phyloP scores from a whole-genome alignment of 1,140 invertebrate genomes.

The Chymomyza costata region DNA sequence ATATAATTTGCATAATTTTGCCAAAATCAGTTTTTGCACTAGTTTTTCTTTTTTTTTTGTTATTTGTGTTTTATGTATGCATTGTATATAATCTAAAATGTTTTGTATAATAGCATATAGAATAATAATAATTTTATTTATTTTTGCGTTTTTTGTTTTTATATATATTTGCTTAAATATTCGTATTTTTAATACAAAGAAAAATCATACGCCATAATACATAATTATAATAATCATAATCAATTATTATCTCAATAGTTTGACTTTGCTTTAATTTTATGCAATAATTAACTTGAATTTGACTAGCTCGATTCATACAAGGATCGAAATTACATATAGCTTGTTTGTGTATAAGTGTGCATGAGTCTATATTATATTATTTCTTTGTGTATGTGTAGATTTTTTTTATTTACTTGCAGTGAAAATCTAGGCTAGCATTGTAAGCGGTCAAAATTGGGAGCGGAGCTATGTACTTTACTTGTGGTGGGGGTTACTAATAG shows the following conservation, averaged over 20 bases:
- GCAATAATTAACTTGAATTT: constrained; percentile 73
- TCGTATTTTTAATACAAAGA: constrained; percentile 63
- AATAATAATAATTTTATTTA: constrained; percentile 60
- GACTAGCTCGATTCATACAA: constrained; percentile 66
- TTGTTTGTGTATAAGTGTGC: constrained; percentile 26
- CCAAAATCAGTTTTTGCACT: constrained; percentile 69
- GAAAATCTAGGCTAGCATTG: constrained; percentile 67
- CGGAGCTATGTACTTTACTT: constrained; percentile 23
- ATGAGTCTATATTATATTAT: no score
- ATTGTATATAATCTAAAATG: constrained; percentile 58
- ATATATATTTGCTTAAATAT: constrained; percentile 41
- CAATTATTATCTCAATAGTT: constrained; percentile 70
- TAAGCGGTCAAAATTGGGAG: constrained; percentile 45
- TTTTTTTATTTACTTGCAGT: no score
- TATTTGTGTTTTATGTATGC: constrained; percentile 34
- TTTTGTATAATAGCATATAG: constrained; percentile 62
- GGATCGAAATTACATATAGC: constrained; percentile 66
- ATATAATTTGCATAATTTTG: constrained; percentile 68
- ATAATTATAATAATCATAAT: constrained; percentile 37
- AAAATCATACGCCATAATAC: constrained; percentile 57
- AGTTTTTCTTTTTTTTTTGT: constrained; percentile 42
- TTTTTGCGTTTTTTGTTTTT: constrained; percentile 22
- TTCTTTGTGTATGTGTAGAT: constrained; percentile 19
- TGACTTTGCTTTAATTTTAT: constrained; percentile 57
- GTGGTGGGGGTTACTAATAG: constrained; percentile 35